Conservation (phyloP, 2,113 vertebrate species). For the Gila orcuttii region DNA sequence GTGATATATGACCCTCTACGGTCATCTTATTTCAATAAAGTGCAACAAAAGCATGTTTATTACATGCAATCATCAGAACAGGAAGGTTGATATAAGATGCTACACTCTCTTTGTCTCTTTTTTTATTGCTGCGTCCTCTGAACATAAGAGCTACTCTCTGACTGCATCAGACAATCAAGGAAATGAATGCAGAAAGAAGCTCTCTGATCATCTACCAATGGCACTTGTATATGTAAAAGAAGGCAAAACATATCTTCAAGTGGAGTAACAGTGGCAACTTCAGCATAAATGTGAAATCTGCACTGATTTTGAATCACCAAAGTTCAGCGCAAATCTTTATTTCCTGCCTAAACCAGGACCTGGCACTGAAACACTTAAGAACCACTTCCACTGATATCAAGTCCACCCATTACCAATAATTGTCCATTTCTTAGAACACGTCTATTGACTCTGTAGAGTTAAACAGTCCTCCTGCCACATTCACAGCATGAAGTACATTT, state of each 20-base stretch:
- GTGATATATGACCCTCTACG: background rate
- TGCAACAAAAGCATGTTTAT: background rate
- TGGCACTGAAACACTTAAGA: background rate
- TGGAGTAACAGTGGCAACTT: background rate
- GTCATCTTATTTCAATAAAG: background rate
- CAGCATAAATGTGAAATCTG: background rate
- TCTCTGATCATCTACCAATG: slow-evolving; percentile 34
- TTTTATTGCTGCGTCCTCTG: background rate
- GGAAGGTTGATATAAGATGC: background rate
- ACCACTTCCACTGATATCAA: slow-evolving; percentile 1
- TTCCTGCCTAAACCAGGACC: background rate
- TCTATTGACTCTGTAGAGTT: background rate
- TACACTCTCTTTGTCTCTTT: background rate
- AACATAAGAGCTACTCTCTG: background rate
- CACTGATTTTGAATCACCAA: background rate
- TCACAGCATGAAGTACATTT: too few species aligned
- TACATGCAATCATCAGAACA: background rate
- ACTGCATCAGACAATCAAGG: slow-evolving; percentile 29
- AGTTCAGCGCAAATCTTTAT: background rate
- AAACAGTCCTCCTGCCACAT: background rate
- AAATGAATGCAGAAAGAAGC: background rate
- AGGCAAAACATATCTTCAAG: background rate
- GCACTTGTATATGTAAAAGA: slow-evolving; percentile 20
- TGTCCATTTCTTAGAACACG: background rate
- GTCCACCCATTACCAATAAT: background rate